A percentile compares a stretch with the other conserved stretches of the same genome.
Conservation (phyloP, 2,113 vertebrate genomes). For the Acanthochromis polyacanthus region DNA sequence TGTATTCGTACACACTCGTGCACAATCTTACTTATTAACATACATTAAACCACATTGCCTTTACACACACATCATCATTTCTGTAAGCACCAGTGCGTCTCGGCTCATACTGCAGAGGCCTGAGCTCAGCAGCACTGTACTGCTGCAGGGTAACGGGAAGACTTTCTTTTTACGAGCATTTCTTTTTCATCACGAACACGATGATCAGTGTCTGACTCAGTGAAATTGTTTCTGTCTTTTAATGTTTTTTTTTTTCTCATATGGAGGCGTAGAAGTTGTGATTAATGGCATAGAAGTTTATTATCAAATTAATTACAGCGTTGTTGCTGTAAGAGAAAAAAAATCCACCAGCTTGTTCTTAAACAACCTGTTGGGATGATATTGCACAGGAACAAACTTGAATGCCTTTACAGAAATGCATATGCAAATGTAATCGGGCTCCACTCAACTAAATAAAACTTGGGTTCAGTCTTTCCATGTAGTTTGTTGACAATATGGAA, state of each 20-base stretch:
- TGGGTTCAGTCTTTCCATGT: too few relatives aligned
- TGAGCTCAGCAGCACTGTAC: constrained; percentile 64
- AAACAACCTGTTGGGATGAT: too few relatives aligned
- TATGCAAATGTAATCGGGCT: too few relatives aligned
- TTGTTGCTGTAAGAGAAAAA: not conserved
- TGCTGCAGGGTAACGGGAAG: constrained; percentile 52
- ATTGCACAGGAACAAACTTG: too few relatives aligned
- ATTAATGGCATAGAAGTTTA: not conserved
- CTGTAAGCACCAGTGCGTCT: constrained; percentile 37
- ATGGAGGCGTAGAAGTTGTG: not conserved
- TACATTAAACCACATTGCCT: constrained; percentile 58
- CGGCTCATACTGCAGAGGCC: constrained; percentile 57
- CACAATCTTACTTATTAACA: constrained; percentile 58
- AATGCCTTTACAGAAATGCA: too few relatives aligned
- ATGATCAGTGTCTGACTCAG: constrained; percentile 25
- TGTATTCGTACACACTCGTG: constrained; percentile 33
- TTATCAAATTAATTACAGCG: not conserved
- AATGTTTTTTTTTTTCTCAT: not conserved
- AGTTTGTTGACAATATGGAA: too few relatives aligned
- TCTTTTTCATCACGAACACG: constrained; percentile 28
- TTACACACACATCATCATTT: constrained; percentile 65
- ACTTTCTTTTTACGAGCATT: constrained; percentile 28
- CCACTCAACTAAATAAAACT: too few relatives aligned
- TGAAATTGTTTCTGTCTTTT: constrained; percentile 30
- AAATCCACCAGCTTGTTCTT: not conserved